phyloP scores from a whole-genome alignment of 2,113 vertebrate species.

The Esox niger region DNA sequence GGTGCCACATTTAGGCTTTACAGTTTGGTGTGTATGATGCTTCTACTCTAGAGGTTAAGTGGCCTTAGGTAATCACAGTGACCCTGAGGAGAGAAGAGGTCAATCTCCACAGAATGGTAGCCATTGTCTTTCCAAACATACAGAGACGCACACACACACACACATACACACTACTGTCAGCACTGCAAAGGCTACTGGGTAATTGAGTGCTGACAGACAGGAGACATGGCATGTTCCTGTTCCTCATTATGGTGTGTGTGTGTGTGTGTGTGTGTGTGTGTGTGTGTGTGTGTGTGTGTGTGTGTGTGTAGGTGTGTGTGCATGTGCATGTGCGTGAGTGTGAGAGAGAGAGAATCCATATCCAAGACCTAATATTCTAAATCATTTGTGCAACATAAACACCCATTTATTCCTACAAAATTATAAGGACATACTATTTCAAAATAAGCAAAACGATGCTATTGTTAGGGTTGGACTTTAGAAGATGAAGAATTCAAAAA shows the following conservation, averaged over 20 bases:
- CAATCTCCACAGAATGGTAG: conserved; percentile 40
- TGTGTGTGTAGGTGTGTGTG: conserved; percentile 24
- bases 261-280: conserved; percentile 25
- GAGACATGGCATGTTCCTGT: conserved; percentile 20
- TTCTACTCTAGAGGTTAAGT: conserved; percentile 47
- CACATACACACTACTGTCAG: conserved; percentile 36
- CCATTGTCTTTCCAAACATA: conserved; percentile 41
- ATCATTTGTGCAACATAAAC: too few relatives aligned
- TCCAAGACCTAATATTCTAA: too few relatives aligned
- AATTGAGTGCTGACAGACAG: conserved; percentile 43
- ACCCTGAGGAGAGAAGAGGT: conserved; percentile 41
- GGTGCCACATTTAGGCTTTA: background rate
- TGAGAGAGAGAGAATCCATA: too few relatives aligned
- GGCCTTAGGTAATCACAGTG: conserved; percentile 34
- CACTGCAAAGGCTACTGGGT: conserved; percentile 36
- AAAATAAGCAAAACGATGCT: too few relatives aligned
- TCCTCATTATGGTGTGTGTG: conserved; percentile 15
- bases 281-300: conserved; percentile 31
- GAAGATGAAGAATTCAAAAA: too few relatives aligned
- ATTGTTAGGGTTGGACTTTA: too few relatives aligned
- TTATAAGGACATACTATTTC: too few relatives aligned
- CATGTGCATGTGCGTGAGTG: too few relatives aligned
- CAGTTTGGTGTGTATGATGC: background rate
- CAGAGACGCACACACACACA: too few relatives aligned
- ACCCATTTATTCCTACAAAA: too few relatives aligned